Conservation (phyloP, 2,888 invertebrate genomes). For the Philhelius pedissequus region DNA sequence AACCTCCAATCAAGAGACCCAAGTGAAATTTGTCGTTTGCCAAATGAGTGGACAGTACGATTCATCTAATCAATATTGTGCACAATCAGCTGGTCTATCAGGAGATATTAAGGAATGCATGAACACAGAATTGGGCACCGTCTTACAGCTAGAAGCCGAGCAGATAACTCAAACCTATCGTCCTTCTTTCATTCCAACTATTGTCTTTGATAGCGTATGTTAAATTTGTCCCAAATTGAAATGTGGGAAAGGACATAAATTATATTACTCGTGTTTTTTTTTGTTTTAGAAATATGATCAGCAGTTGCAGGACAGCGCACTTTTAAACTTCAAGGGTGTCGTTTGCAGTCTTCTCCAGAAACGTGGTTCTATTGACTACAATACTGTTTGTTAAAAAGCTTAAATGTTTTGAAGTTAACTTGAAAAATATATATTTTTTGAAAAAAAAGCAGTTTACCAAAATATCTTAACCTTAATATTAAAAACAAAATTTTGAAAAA, state of each 20-base stretch:
- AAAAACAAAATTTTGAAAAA: too few relatives aligned
- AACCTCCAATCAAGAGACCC: conserved; percentile 75
- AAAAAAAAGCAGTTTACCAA: too few relatives aligned
- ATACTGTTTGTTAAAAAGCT: conserved; percentile 43
- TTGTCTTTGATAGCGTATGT: conserved; percentile 80
- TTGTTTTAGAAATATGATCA: conserved; percentile 78
- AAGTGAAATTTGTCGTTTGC: conserved; percentile 81
- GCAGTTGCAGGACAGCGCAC: conserved; percentile 78
- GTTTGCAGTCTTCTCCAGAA: conserved; percentile 76
- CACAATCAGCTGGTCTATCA: conserved; percentile 75
- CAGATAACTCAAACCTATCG: conserved; percentile 75
- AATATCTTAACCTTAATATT: too few relatives aligned
- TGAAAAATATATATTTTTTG: not conserved
- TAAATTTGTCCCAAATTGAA: not conserved
- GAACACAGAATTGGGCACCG: conserved; percentile 77
- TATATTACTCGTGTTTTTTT: too few relatives aligned
- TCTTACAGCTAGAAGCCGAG: conserved; percentile 80
- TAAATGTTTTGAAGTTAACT: not conserved
- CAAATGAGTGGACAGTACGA: conserved; percentile 80
- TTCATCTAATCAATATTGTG: conserved; percentile 77
- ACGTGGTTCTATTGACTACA: conserved; percentile 65
- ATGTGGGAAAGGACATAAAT: too few relatives aligned
- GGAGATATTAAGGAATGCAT: conserved; percentile 78
- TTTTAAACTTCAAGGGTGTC: conserved; percentile 77
- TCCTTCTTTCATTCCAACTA: conserved; percentile 80